Base-by-base conservation (phyloP, 2,888 invertebrate genomes). In the Napeogenes sylphis region DNA sequence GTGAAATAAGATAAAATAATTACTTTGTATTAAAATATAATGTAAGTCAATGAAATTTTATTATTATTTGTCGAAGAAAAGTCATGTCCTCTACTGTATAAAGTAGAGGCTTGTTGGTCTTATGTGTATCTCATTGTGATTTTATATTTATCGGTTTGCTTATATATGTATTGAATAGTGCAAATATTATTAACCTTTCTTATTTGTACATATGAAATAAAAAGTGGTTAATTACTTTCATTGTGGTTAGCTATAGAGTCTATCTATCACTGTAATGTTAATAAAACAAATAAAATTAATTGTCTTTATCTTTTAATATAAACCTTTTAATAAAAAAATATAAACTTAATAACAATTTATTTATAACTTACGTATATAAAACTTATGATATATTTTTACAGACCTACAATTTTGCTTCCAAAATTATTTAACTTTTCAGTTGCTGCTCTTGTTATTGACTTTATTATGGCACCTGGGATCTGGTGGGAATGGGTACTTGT, bases 381-480 rank as follows among this genome's bases (percentile, higher is more conserved):
- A 21, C 21, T 21, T 21, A 21, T 21, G 21, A 21, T 35, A 51
- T 45, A 33, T 8, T 51, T 75, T 79, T 92, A 90, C 66, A 93
- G 83, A 2, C 93, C 93, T 45, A 93, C 81, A 4, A 93, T 70
- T 74, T 83, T 88, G 46, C 91, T 90, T 38, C 92, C 93, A 8
- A 93, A 75, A 71, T 92, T 90, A 74, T 93, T 92, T 2, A 93
- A 78, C 61, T 91, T 91, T 68, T 92, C 91, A 0, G 92, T 90
- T 13, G 92, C 83, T 21, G 82, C 79, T 66, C 90, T 80, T 5
- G 92, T 85, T 45, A 92, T 85, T 59, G 88, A 85, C 69, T 83
- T 91, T 12, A 91, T 81, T 14, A 91, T 80, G 55, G 84, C 81
- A 13, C 88, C 82, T 5, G 93, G 93, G 1, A 92, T 81, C 93